Evolutionary conservation across 2,888 invertebrate species (phyloP).

Genomic region (Allygus modestus): DNA sequence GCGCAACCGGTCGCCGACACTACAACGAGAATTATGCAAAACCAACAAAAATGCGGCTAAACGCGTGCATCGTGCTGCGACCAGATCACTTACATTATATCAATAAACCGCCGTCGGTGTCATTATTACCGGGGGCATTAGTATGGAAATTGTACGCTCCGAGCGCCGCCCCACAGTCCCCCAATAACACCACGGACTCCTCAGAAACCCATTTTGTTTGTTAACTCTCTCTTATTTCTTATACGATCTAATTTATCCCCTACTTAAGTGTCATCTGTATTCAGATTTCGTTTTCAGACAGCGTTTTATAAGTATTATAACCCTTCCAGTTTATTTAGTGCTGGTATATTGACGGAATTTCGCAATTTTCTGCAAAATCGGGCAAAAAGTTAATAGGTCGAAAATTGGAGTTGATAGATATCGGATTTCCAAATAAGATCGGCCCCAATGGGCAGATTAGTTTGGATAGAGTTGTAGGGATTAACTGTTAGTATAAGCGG

Average conservation of each 20-base stretch:
- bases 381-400: constrained; percentile 30
- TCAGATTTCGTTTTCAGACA: constrained; percentile 42
- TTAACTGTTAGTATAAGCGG: background rate
- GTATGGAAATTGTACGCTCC: background rate
- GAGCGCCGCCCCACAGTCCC: background rate
- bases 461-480: constrained; percentile 24
- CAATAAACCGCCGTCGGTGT: background rate
- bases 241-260: constrained; percentile 40
- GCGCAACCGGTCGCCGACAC: background rate
- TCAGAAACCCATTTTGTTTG: constrained; percentile 27
- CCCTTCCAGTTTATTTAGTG: background rate
- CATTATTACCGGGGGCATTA: background rate
- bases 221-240: constrained; percentile 26
- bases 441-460: background rate
- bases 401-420: background rate
- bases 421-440: background rate
- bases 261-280: constrained; percentile 30
- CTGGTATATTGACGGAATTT: background rate
- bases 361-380: constrained; percentile 12
- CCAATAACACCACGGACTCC: background rate
- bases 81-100: constrained; percentile 2
- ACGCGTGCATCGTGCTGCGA: background rate
- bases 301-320: constrained; percentile 4
- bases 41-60: constrained; percentile 2
- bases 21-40: constrained; percentile 34